Evolutionary conservation across 2,797 vertebrate species (phyloP), one percentile per base, ranked within the genome.

Genomic region (Gambusia yucatana): DNA sequence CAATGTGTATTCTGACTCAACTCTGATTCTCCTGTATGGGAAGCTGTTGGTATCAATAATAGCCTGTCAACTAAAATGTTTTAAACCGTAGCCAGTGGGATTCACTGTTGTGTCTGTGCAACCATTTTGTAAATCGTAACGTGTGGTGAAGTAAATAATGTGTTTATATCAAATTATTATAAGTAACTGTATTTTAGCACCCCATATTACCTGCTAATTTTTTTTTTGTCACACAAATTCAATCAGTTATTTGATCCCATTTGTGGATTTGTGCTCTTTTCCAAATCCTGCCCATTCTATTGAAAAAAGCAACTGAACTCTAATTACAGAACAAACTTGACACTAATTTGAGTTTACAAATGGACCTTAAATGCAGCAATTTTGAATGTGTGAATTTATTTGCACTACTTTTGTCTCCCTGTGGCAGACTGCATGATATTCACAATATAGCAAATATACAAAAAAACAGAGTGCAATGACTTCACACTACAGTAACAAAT

Each of bases 401-500:
- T 55, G 72, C 85, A 85, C 86, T 81, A 74, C 65, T 80, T 72
- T 79, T 17, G 9, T 52, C 6, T 33, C 76, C 17, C 72, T 73
- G 81, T 81, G 74, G 72, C 57, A 77, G 78, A 70, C 75, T 73
- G 16, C 83, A 52, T 80, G 80, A 82, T 82, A 67, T 87, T 83
- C 76, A 86, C 78, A 87, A 57, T 30, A 78, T 75, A 59, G 78
- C 80, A 30, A 65, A 84, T 73, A 84, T 87, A 88, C 30, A 43
- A 78, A 90, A 90, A 89, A 89, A 89, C 83, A 88, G 43, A 87
- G 55, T 77, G 48, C 71, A 77, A 75, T 84, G 78, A 82, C 25
- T 47, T n/a, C 22, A 83, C 48, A 65, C 67, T 65, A 14, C 43
- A 67, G 30, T 71, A 67, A 78, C 33, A 77, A 44, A 73, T 57